These are phyloP conservation scores for Labroides dimidiatus DNA, from an alignment of 2,797 vertebrate genomes.

Conservation along the genomic window DNA sequence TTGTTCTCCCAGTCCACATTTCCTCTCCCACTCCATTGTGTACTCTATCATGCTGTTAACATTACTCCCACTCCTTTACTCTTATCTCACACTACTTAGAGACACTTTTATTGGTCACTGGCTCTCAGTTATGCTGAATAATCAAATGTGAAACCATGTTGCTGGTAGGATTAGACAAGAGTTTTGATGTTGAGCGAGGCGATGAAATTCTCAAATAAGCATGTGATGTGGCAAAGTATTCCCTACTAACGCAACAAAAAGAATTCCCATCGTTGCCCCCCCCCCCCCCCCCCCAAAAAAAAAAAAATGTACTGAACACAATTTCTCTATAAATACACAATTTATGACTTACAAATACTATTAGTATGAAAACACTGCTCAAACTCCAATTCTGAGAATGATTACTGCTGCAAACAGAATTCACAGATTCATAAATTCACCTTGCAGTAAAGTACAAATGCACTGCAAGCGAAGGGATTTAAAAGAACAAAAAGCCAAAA, in stretches of 20 bases:
- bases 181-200: not conserved
- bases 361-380: not conserved
- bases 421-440: not conserved
- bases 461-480: slow-evolving; percentile 17
- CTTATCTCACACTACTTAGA: slow-evolving; percentile 48
- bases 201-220: slow-evolving; percentile 13
- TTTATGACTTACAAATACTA: not conserved
- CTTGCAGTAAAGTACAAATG: not conserved
- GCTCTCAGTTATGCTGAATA: slow-evolving; percentile 23
- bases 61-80: slow-evolving; percentile 38
- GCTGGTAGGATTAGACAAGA: slow-evolving; percentile 11
- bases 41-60: slow-evolving; percentile 41
- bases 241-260: not conserved
- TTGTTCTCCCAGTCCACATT: slow-evolving; percentile 53
- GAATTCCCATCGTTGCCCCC: not conserved
- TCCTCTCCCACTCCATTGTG: slow-evolving; percentile 52
- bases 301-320: not conserved
- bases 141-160: slow-evolving; percentile 41
- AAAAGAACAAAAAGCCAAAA: slow-evolving; percentile 27
- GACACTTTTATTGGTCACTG: slow-evolving; percentile 29
- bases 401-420: slow-evolving; percentile 22
- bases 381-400: not conserved
- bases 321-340: not conserved
- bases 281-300: not conserved
- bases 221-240: not conserved